Conservation (phyloP, 2,797 vertebrate species). For the Acrossocheilus wenchowensis region DNA sequence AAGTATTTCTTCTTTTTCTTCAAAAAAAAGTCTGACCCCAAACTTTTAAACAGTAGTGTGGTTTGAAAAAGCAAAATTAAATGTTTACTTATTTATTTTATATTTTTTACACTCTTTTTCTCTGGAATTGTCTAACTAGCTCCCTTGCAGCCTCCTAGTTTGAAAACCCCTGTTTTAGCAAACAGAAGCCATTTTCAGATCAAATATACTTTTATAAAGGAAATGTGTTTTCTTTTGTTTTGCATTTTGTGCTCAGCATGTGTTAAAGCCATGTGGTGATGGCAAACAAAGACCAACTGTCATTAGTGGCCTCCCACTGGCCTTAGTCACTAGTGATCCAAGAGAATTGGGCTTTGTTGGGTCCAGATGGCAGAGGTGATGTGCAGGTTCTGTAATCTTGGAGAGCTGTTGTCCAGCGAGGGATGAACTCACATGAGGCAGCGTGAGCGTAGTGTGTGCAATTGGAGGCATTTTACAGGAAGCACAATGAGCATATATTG, state of each 20-base stretch:
- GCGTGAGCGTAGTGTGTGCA: neutral
- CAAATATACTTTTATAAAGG: neutral
- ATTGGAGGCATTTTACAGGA: neutral
- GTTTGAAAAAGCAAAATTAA: neutral
- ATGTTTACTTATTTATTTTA: neutral
- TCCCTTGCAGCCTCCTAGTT: neutral
- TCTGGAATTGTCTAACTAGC: neutral
- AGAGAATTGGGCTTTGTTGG: conserved; percentile 2
- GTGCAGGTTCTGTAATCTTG: neutral
- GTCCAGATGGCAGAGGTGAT: neutral
- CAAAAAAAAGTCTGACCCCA: neutral
- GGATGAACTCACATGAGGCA: neutral
- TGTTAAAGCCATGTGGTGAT: neutral
- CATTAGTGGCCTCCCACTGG: neutral
- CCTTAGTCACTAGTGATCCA: neutral
- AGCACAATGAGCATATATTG: conserved; percentile 22
- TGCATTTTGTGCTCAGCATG: neutral
- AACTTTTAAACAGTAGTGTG: neutral
- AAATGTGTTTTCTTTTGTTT: neutral
- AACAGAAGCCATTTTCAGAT: neutral
- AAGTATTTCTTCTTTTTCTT: neutral
- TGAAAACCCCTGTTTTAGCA: neutral
- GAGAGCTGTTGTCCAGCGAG: conserved; percentile 6
- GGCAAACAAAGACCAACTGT: neutral
- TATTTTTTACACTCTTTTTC: neutral